Evolutionary conservation across 2,888 invertebrate genomes (phyloP), one percentile per base, ranked within the genome.

Genomic region (Podabrus alpinus): DNA sequence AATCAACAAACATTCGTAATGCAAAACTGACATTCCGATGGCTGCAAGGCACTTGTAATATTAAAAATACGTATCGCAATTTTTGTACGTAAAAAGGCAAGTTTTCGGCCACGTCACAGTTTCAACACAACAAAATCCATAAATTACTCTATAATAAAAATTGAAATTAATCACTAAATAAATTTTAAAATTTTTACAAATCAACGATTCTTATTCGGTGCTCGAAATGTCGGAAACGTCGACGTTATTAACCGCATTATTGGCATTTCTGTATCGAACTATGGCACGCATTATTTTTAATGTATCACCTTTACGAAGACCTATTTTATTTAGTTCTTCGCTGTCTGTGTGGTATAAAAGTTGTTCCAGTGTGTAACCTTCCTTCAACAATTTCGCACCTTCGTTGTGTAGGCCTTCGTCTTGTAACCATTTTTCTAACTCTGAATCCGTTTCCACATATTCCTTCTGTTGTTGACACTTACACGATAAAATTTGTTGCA

Each of bases 281-380:
- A 97, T 92, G 0, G 95, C 94, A 77, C 93, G 92, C 97, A 97
- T 97, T 77, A 97, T 88, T 72, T 94, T 91, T 66, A 97, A 91
- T 85, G 96, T 94, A 19, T 94, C 90, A 60, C 97, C 97, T 70
- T 95, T 94, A 85, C 94, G 93, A 74, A 98, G 89, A 69, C 93
- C 92, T 73, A 97, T 88, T 82, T 92, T 91, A 71, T 93, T 90
- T 71, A 98, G 88, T 87, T 98, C 98, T 69, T 96, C 94, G 80
- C 95, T 90, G 15, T 93, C 93, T 81, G 96, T 92, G 82, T 94
- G 92, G 77, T 91, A 91, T 77, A 97, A 87, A 69, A 98, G 88
- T 86, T 97, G 97, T 24, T 92, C 90, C 77, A 95, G 90, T 0
- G 93, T 92, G 86, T 94, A 97, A 79, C 94, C 93, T 85, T 97